Evolutionary conservation across 2,113 vertebrate species (phyloP), one percentile per base, ranked within the genome.

Genomic region (Okapia johnstoni): DNA sequence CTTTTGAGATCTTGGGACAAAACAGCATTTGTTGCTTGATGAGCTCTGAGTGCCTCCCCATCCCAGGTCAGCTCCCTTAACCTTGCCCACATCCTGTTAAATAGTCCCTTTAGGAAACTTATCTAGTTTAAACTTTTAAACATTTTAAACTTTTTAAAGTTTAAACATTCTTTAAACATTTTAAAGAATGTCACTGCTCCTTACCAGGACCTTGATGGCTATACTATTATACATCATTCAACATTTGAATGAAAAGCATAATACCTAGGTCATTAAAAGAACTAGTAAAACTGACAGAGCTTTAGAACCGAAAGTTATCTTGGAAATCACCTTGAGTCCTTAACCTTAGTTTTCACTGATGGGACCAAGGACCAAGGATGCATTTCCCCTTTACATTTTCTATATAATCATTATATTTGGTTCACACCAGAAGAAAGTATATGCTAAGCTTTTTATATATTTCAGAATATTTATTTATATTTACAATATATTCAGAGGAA

Each of bases 381-480:
- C 7, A 80, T 8, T 46, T 8, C 30, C 26, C 54, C 90, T 90
- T 50, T 48, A 52, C 2, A 85, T 85, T 94, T 58, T 77, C 79
- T 94, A 81, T 5, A 52, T 23, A 85, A 52, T 76, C 12, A 48
- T 58, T 54, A 40, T 33, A 85, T n/a, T 54, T 43, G 70, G 58
- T 30, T 93, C 21, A 96, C 3, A 55, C 11, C 19, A 88, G 84
- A 94, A 83, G 23, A 92, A 97, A 52, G 30, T 77, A 40, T 7
- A 85, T 55, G 57, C 10, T 76, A 73, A 88, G 14, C 7, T 46
- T 77, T 58, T 63, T 6, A 50, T 30, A 17, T 46, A 63, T 30
- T 96, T 92, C 6, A 85, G 54, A 85, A 80, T 85, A 84, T 36
- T 17, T 96, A 63, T 88, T 92, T 88, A 55, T 52, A 96, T 85